Conservation (phyloP, 2,797 vertebrate species). For the Diceros bicornis region DNA sequence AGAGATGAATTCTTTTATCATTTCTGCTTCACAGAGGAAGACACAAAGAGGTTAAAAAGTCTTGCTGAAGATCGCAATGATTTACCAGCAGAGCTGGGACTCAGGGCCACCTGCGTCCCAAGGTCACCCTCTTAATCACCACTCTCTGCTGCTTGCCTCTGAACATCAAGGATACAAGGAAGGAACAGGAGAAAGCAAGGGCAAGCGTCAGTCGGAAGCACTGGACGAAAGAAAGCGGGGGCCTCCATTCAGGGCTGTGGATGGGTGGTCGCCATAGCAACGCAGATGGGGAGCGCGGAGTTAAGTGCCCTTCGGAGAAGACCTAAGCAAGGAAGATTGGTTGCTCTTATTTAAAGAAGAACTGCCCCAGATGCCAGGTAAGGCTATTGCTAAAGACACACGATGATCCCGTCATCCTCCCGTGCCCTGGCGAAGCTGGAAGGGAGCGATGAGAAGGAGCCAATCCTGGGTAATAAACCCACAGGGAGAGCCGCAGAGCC, state of each 20-base stretch:
- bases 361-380: conserved; percentile 32
- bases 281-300: accelerated
- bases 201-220: background rate
- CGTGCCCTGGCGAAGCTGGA: background rate
- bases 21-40: background rate
- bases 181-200: background rate
- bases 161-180: background rate
- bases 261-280: background rate
- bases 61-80: background rate
- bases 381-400: conserved; percentile 18
- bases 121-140: background rate
- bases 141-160: background rate
- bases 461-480: background rate
- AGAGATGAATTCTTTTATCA: background rate
- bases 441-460: background rate
- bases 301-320: background rate
- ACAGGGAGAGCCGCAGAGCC: background rate
- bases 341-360: background rate
- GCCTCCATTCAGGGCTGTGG: background rate
- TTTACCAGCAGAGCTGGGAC: background rate
- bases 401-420: background rate
- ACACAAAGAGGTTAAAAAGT: background rate
- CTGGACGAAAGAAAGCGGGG: background rate
- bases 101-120: background rate
- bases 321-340: background rate